Evolutionary conservation across 2,888 invertebrate species (phyloP), one percentile per base, ranked within the genome.

Genomic region (Salticus scenicus): DNA sequence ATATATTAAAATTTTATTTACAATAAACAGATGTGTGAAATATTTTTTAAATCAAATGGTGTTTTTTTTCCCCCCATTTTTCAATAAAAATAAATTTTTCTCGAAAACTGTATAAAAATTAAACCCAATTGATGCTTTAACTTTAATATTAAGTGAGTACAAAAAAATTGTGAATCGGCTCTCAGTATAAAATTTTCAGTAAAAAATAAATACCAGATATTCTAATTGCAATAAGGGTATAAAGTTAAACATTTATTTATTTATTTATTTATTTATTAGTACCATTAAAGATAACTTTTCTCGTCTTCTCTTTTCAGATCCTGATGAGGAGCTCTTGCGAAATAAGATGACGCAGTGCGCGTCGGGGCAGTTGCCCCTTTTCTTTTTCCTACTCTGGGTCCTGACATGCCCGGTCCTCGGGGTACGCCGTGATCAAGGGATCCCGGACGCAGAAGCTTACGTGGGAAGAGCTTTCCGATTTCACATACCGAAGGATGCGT

Each of bases 381-480:
- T 51, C 8, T 31, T 84, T n/a, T 77, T 67, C 72, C 51, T 28
- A 57, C 14, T 76, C 5, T 30, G 57, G 24, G 41, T 31, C 33
- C 20, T 73, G 20, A 72, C 41, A 12, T 27, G 51, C 24, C 42
- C 64, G 14, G 33, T 67, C 27, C n/a, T 37, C 10, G 83, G 57
- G 20, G 57, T 84, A 0, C 64, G 30, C 66, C 91, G 91, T 89
- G 90, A 91, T 28, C 92, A 92, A 91, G 92, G 92, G 27, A 90
- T 94, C 87, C 93, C 94, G 76, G 94, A 95, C 90, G 93, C 94
- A 87, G 93, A 93, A 88, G 94, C 95, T 89, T 93, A 93, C 88
- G 94, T 94, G 28, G 96, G 96, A 71, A 94, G 94, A 90, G 92
- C 95, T 87, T 95, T 96, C 91, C 94, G 94, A 88, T 93, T 94